Evolutionary conservation across 2,113 vertebrate genomes (phyloP).

Genomic region (Melanerpes aurifrons): DNA sequence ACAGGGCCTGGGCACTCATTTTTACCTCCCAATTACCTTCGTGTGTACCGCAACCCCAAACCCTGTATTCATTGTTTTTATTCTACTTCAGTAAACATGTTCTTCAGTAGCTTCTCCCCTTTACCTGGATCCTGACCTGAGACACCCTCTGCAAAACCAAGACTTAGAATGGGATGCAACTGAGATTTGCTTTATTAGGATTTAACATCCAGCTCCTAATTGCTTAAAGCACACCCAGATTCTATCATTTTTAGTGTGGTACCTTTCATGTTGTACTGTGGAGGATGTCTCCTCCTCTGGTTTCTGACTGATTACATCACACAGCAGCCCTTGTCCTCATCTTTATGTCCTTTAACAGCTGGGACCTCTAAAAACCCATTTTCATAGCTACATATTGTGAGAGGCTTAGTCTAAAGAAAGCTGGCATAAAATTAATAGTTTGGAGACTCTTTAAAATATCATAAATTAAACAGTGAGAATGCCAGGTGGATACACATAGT

Average conservation of each 20-base stretch:
- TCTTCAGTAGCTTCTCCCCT: not conserved
- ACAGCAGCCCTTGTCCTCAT: not conserved
- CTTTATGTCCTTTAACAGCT: not conserved
- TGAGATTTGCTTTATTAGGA: not conserved
- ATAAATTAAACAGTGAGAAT: not conserved
- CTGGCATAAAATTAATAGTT: not conserved
- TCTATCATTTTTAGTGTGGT: fast-evolving
- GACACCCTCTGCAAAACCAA: not conserved
- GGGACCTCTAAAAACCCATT: not conserved
- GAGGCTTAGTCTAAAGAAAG: not conserved
- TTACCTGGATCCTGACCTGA: not conserved
- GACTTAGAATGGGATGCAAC: not conserved
- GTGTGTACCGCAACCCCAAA: not conserved
- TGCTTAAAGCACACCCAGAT: too few species aligned
- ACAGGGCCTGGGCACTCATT: not conserved
- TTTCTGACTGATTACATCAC: not conserved
- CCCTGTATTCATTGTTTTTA: not conserved
- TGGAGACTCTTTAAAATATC: not conserved
- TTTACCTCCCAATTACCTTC: not conserved
- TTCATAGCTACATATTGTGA: not conserved
- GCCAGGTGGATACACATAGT: not conserved
- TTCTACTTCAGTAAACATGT: fast-evolving
- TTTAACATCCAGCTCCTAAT: not conserved
- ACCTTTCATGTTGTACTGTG: fast-evolving
- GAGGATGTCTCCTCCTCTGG: not conserved